Base-by-base conservation (phyloP, 92 coral and sea anemone genomes). In the Bergia puertoricense region DNA sequence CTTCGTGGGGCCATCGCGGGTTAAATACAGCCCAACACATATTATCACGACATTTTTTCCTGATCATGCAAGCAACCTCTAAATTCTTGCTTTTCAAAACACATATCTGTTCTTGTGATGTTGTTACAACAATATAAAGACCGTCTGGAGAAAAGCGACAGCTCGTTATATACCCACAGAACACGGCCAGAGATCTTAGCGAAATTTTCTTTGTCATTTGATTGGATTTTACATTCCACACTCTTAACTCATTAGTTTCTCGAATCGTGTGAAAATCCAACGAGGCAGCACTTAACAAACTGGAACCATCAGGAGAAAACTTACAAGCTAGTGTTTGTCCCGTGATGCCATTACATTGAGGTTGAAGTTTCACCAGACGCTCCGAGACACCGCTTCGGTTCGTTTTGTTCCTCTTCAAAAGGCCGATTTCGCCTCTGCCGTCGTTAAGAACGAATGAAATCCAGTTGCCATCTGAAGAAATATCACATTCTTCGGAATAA, bases 91-190 rank as follows among this genome's bases (percentile, higher is more conserved):
- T 90, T 80, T 92, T 89, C 20, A 95, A 88, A 66, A 95, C 92
- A 73, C 98, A 95, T 65, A 95, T 88, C 89, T 95, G 98, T 50
- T 95, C 98, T 78, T 95, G 96, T 10, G 98, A 95, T 13, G 98
- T 95, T 14, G 96, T 88, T 18, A 93, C 93, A 39, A 95, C 98
- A 85, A 95, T 92, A 59, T 94, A 92, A 56, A 80, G 88, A 8
- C 98, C 98, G 76, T 95, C 98, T 11, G 98, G 96, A n/a, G 98
- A 95, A 85, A 94, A 95, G 54, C 92, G 90, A 88, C 98, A 95
- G 81, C 96, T 89, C 39, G 98, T 95, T n/a, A 95, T 95, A 48
- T 93, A 95, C 40, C 98, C 98, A 89, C 98, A 95, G 79, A 95
- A 95, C 80, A 93, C 98, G 50, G 98, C 92, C 45, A 95, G 85